A percentile compares a stretch with the other conserved stretches of the same genome.
Conservation (phyloP, 1,140 invertebrate species). For the Gryon sp. region DNA sequence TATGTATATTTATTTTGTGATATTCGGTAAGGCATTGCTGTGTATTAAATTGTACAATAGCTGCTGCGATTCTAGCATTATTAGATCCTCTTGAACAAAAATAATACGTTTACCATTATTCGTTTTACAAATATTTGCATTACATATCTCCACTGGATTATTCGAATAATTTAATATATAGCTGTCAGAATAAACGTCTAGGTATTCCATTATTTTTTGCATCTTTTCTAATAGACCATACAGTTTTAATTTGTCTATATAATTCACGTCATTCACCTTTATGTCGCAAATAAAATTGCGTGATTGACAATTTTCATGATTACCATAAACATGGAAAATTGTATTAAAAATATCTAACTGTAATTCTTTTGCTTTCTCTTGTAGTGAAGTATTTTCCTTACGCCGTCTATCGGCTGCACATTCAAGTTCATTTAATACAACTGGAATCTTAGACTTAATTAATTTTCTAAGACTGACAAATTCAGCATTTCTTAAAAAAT, state of each 20-base stretch:
- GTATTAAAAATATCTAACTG: slow-evolving; percentile 65
- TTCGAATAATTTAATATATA: slow-evolving; percentile 66
- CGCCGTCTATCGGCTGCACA: not conserved
- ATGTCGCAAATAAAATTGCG: slow-evolving; percentile 48
- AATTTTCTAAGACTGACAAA: slow-evolving; percentile 9
- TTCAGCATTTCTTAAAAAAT: slow-evolving; percentile 1
- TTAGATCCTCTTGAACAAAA: slow-evolving; percentile 62
- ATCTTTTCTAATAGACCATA: slow-evolving; percentile 35
- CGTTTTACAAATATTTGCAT: slow-evolving; percentile 68
- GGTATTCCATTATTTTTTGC: slow-evolving; percentile 8
- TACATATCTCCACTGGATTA: slow-evolving; percentile 73
- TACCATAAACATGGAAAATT: slow-evolving; percentile 69
- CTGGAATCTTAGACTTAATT: not conserved
- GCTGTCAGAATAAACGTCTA: slow-evolving; percentile 48
- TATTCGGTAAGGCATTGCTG: slow-evolving; percentile 11
- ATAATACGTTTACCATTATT: slow-evolving; percentile 72
- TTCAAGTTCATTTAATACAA: not conserved
- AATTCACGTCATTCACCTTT: slow-evolving; percentile 32
- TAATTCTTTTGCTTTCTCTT: slow-evolving; percentile 40
- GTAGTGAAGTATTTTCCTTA: slow-evolving; percentile 16
- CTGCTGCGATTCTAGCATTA: slow-evolving; percentile 58
- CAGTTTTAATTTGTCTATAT: slow-evolving; percentile 46
- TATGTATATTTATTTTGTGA: not conserved
- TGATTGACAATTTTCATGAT: slow-evolving; percentile 63
- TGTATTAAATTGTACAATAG: slow-evolving; percentile 66